These are phyloP conservation scores for Candidula unifasciata DNA, from an alignment of 2,888 invertebrate genomes.

Conservation along the genomic window DNA sequence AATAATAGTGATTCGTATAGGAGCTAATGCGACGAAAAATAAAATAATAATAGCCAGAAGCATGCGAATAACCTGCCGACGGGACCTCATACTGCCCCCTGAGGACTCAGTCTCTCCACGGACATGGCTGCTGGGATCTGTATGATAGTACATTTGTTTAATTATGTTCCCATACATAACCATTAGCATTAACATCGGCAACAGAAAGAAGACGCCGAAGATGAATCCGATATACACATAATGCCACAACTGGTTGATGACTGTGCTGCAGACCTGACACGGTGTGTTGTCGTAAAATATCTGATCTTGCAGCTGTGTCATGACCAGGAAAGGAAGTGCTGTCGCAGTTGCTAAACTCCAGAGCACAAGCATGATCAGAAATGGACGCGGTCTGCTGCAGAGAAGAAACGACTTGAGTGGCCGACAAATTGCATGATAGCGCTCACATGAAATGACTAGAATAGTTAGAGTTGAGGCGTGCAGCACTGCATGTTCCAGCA, in stretches of 20 bases:
- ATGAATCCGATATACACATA: slow-evolving; percentile 88
- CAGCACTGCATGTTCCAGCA: slow-evolving; percentile 92
- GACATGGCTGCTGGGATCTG: slow-evolving; percentile 31
- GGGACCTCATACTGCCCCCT: slow-evolving; percentile 50
- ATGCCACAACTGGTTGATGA: slow-evolving; percentile 86
- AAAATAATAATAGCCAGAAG: slow-evolving; percentile 80
- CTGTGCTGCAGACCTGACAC: slow-evolving; percentile 89
- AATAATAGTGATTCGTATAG: slow-evolving; percentile 90
- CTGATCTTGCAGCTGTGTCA: slow-evolving; percentile 87
- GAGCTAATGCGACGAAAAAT: slow-evolving; percentile 92
- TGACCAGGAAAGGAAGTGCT: slow-evolving; percentile 86
- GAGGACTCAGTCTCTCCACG: slow-evolving; percentile 19
- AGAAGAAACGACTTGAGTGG: slow-evolving; percentile 84
- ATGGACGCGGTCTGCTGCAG: slow-evolving; percentile 75
- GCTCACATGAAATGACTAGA: slow-evolving; percentile 93
- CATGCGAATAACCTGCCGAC: slow-evolving; percentile 68
- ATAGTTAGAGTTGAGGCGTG: slow-evolving; percentile 95
- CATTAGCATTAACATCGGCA: slow-evolving; percentile 89
- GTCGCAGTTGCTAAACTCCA: slow-evolving; percentile 76
- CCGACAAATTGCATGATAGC: slow-evolving; percentile 93
- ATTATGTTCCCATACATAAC: slow-evolving; percentile 84
- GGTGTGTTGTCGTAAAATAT: slow-evolving; percentile 85
- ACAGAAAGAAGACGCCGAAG: slow-evolving; percentile 89
- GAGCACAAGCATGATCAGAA: slow-evolving; percentile 72
- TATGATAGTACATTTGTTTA: slow-evolving; percentile 49